Conservation (phyloP, 2,113 vertebrate genomes). For the Microtus ochrogaster region DNA sequence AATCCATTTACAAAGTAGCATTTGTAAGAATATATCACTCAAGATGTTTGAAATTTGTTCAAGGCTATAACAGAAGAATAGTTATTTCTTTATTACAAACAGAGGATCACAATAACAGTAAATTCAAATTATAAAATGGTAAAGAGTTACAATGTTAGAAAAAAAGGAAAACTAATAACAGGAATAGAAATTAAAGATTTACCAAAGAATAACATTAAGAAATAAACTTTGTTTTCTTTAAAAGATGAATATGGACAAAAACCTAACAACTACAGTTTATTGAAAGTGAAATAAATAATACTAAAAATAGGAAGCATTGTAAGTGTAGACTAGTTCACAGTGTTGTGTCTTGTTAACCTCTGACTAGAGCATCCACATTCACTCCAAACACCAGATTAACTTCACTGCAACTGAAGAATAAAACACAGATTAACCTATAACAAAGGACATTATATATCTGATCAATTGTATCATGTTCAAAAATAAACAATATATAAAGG, state of each 20-base stretch:
- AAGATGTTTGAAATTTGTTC: constrained; percentile 19
- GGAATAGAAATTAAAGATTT: background rate
- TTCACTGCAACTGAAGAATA: too few relatives aligned
- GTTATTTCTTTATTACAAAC: background rate
- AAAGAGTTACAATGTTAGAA: constrained; percentile 17
- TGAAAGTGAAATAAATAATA: background rate
- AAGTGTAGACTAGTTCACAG: background rate
- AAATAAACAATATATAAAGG: too few relatives aligned
- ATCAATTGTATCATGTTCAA: too few relatives aligned
- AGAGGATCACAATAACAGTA: constrained; percentile 3
- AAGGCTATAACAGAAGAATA: background rate
- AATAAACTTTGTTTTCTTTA: background rate
- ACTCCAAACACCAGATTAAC: too few relatives aligned
- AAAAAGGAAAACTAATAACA: background rate
- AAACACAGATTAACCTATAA: too few relatives aligned
- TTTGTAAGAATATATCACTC: background rate
- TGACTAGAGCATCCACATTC: too few relatives aligned
- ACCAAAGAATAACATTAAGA: constrained; percentile 9
- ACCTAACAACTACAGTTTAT: background rate
- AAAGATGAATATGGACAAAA: background rate
- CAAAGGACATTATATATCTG: too few relatives aligned
- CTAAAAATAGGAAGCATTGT: background rate
- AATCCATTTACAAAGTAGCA: background rate
- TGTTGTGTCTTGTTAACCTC: too few relatives aligned
- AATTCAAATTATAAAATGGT: background rate